Evolutionary conservation across 2,888 invertebrate species (phyloP), one percentile per base, ranked within the genome.

Genomic region (Drosophila nr. fundita): DNA sequence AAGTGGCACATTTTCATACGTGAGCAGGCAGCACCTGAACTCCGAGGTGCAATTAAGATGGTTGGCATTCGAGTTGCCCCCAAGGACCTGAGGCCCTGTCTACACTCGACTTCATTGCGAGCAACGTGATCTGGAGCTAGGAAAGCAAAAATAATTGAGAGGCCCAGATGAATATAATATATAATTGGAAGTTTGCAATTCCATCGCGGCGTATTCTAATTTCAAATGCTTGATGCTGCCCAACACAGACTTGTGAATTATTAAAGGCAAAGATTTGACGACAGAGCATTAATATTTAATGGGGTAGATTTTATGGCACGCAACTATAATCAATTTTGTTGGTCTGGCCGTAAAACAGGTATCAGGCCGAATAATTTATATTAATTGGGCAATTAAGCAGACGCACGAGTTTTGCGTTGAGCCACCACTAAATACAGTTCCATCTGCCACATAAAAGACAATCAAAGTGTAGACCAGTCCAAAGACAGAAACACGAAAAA

Each of bases 11-110:
- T 58, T 83, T 75, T 82, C 60, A 80, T 68, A 83, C 77, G 59
- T 80, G 67, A 69, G 67, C 65, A 61, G 60, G 52, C 55, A 67
- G 6, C 52, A 64, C 66, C 63, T 60, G 27, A 59, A 64, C 82
- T 49, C 78, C 27, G 61, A 78, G 78, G 64, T 77, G 78, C 78
- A 78, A 81, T 78, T 81, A 81, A 81, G 50, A 55, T 55, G 50
- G 52, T 61, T 54, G 62, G 45, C 27, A 52, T 60, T 65, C 49
- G 27, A 64, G 57, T 30, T 64, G 40, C 60, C 64, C 40, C 36
- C 15, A 24, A 18, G 18, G 18, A 32, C 24, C 36, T n/a, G 15
- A 13, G 32, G 18, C 21, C 11, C 30, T 57, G 21, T 21, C 40
- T 32, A 32, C 24, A 24, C 36, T 21, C 36, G 6, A 32, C 34